Conservation (phyloP, 2,113 vertebrate species). For the Microtus oregoni region DNA sequence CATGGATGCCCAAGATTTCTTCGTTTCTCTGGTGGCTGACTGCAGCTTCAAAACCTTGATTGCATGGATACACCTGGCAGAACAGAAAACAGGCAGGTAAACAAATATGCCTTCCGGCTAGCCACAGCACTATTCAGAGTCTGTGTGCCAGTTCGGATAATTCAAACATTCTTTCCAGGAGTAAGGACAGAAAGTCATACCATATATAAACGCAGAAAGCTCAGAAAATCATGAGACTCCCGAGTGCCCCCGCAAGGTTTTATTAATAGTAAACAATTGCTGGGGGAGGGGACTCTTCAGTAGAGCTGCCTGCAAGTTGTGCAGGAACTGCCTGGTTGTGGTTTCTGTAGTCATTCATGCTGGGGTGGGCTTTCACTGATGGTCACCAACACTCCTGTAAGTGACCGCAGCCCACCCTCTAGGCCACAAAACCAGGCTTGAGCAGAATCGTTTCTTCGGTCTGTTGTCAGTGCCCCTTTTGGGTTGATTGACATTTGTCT, state of each 20-base stretch:
- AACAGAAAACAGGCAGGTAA: neutral
- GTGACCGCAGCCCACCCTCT: no score
- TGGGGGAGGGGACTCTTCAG: neutral
- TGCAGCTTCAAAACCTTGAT: neutral
- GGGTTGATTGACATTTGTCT: neutral
- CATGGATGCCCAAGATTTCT: neutral
- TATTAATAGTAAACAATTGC: neutral
- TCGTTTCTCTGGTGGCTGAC: neutral
- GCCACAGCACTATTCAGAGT: neutral
- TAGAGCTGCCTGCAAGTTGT: neutral
- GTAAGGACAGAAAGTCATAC: neutral
- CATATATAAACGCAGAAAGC: neutral
- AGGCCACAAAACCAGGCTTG: no score
- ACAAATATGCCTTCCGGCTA: accelerated
- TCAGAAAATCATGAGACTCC: neutral
- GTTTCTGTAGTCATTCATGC: neutral
- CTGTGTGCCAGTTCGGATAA: no score
- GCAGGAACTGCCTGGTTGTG: no score
- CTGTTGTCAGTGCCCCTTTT: neutral
- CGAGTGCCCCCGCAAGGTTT: neutral
- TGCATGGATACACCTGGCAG: neutral
- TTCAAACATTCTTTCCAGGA: neutral
- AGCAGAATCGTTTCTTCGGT: no score
- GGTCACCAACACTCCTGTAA: neutral
- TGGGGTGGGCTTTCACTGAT: neutral